These are phyloP conservation scores for Thaleichthys pacificus DNA, from an alignment of 2,797 vertebrate genomes.

Conservation along the genomic window DNA sequence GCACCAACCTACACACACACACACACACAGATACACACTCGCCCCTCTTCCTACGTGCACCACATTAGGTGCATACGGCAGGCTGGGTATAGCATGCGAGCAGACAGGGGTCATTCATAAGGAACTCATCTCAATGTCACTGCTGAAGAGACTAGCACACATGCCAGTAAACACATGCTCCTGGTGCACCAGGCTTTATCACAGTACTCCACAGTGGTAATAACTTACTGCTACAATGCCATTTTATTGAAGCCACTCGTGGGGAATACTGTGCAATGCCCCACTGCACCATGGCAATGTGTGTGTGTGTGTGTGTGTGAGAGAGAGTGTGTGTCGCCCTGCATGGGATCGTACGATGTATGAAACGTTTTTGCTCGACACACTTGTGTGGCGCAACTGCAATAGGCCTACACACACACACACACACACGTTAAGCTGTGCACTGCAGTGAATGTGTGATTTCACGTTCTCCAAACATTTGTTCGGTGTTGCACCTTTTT, in stretches of 20 bases:
- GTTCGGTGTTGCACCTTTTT: slow-evolving; percentile 37
- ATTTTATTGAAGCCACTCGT: slow-evolving; percentile 26
- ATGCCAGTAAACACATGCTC: neutral
- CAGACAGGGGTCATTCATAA: slow-evolving; percentile 24
- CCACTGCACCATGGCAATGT: slow-evolving; percentile 46
- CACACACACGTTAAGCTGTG: slow-evolving; percentile 14
- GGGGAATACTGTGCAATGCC: slow-evolving; percentile 43
- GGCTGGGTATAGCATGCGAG: neutral
- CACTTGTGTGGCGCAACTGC: neutral
- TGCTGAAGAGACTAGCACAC: slow-evolving; percentile 9
- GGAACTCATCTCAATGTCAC: slow-evolving; percentile 36
- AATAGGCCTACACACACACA: slow-evolving; percentile 1
- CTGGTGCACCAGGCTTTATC: slow-evolving; percentile 25
- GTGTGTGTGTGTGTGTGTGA: slow-evolving; percentile 6
- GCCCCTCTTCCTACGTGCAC: slow-evolving; percentile 19
- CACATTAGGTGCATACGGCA: neutral
- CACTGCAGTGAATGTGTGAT: slow-evolving; percentile 4
- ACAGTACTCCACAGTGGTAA: slow-evolving; percentile 23
- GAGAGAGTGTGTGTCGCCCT: slow-evolving; percentile 4
- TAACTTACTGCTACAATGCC: slow-evolving; percentile 36
- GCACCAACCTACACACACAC: slow-evolving; percentile 16
- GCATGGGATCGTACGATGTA: neutral
- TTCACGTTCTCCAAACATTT: slow-evolving; percentile 44
- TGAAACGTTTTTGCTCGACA: slow-evolving; percentile 2
- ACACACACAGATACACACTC: slow-evolving; percentile 21